Evolutionary conservation across 1,140 invertebrate genomes (phyloP), one percentile per base, ranked within the genome.

Genomic region (Diachasma alloeum): DNA sequence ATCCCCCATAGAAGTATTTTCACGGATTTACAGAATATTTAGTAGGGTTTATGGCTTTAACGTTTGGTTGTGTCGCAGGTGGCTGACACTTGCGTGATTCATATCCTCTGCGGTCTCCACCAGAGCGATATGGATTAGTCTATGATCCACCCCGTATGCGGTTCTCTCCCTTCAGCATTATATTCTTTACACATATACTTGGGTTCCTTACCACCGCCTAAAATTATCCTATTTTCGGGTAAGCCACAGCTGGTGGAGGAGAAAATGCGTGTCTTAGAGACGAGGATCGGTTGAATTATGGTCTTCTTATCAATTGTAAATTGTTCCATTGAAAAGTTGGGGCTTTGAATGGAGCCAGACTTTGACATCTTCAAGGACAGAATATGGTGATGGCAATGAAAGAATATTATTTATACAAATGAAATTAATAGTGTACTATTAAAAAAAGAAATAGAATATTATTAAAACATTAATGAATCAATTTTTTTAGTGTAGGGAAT

Each of bases 11-110:
- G 19, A 75, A 46, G 44, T 75, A 70, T 70, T 87, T 87, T 83
- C 82, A 84, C 78, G 82, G 84, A 88, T 87, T 87, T 84, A 72
- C 56, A 74, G 84, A 86, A 86, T 88, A 87, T 87, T 87, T 87
- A 84, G 81, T 79, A 78, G 66, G 77, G 81, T 81, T 87, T 87
- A 87, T 81, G 81, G 85, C 79, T 85, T 87, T 85, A 86, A 84
- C 84, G 83, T 83, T 86, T 80, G 77, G 48, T 66, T 76, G 72
- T 71, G 68, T 46, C 31, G 78, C 78, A 79, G 78, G 78, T 79
- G 75, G 75, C 71, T 79, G 72, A 79, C 78, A 79, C 74, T 76
- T 74, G 59, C 69, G 74, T 85, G 85, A 87, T 87, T 87, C 74
- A 75, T 82, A 84, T 87, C 81, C 80, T 42, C 36, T 80, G 84